phyloP scores from a whole-genome alignment of 2,888 invertebrate genomes.

The Tachina grossa region DNA sequence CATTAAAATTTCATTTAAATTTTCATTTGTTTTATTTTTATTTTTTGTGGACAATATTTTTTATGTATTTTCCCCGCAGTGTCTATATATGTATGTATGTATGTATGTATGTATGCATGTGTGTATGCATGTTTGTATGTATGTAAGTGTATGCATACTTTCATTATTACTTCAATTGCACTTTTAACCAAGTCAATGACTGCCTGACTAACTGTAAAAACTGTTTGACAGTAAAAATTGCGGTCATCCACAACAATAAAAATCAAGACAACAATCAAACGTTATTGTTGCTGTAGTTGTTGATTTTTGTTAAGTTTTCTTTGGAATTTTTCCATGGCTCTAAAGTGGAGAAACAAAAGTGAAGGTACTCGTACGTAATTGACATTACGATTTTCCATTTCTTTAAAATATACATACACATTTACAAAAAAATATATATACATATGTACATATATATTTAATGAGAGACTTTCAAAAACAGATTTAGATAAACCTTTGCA shows the following conservation, averaged over 20 bases:
- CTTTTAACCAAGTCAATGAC: conserved; percentile 27
- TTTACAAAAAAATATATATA: not conserved
- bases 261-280: not conserved
- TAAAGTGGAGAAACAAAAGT: conserved; percentile 8
- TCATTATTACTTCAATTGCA: conserved; percentile 39
- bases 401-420: not conserved
- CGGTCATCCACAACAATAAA: conserved; percentile 33
- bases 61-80: not conserved
- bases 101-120: too few species aligned
- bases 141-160: not conserved
- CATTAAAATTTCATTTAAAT: too few species aligned
- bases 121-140: too few species aligned
- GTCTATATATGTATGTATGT: too few species aligned
- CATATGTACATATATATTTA: too few species aligned
- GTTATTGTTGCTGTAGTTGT: not conserved
- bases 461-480: conserved; percentile 37
- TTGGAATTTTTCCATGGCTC: conserved; percentile 27
- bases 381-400: conserved; percentile 6
- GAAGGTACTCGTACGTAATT: conserved; percentile 32
- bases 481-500: conserved; percentile 37
- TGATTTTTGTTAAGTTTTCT: conserved; percentile 1
- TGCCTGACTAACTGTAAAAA: not conserved
- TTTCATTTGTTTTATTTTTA: not conserved
- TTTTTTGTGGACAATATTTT: conserved; percentile 15
- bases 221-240: conserved; percentile 43